Evolutionary conservation across 2,797 vertebrate species (phyloP), one percentile per base, ranked within the genome.

Genomic region (Fringilla coelebs): DNA sequence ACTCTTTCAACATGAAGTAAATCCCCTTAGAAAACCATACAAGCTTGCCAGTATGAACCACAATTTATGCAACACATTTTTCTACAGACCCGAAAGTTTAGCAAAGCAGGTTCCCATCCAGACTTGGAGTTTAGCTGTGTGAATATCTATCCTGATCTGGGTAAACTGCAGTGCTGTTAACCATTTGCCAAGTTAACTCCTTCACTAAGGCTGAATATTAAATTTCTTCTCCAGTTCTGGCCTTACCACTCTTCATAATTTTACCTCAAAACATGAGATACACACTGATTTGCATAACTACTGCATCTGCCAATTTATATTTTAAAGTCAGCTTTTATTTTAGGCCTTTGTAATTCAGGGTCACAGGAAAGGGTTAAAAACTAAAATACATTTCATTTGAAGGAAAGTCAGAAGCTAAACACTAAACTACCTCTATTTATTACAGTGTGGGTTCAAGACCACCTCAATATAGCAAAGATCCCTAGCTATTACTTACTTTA

Each of bases 331-430:
- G n/a, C 2, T 80, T 83, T 52, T 89, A 7, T 45, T 94, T 74
- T 48, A 74, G 7, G 6, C 3, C 20, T 68, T 51, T 61, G 6
- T 26, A 32, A 17, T 83, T 86, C 11, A 43, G 68, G 13, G 6
- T 7, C 13, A 51, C 4, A 10, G 13, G 19, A 17, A 81, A 75
- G 14, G 8, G 8, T 71, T 41, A 57, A 71, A 94, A 76, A 32
- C 0, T 45, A 6, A 72, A 52, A 13, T 2, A n/a, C 0, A 2
- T 52, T 25, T 10, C 1, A 58, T 85, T 93, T 55, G 3, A 67
- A 79, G 5, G 36, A 52, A 74, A 60, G 28, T 19, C 2, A 29
- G 28, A 78, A 81, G 2, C 2, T 7, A 66, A 89, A 45, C 48
- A 31, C 1, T 43, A 46, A 48, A 62, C 32, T 31, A n/a, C 2